Conservation (phyloP, 1,140 invertebrate species). For the Pseudomyrmex gracilis region DNA sequence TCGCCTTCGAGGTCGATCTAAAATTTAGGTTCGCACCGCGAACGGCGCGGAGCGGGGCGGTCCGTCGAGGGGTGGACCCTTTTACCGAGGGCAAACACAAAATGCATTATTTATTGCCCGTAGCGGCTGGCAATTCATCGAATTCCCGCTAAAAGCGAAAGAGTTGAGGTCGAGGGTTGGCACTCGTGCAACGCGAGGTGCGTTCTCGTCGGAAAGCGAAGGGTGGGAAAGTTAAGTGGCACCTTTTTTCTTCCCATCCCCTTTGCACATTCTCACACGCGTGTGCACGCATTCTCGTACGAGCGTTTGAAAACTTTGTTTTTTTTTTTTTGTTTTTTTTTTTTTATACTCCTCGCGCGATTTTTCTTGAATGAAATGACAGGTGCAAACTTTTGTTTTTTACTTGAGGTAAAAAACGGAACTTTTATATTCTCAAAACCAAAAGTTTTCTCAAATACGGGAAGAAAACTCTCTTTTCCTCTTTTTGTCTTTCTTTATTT, state of each 20-base stretch:
- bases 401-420: neutral
- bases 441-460: neutral
- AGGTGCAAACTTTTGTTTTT: neutral
- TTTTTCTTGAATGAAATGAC: neutral
- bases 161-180: conserved; percentile 75
- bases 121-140: conserved; percentile 78
- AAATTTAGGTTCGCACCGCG: conserved; percentile 73
- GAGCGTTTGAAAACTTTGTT: conserved; percentile 34
- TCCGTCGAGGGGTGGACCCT: conserved; percentile 74
- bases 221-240: conserved; percentile 73
- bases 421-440: neutral
- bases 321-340: neutral
- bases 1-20: conserved; percentile 68
- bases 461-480: neutral
- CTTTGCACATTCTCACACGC: conserved; percentile 63
- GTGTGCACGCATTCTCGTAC: conserved; percentile 50
- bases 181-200: conserved; percentile 73
- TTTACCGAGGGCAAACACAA: conserved; percentile 81
- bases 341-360: neutral
- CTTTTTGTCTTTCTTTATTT: neutral
- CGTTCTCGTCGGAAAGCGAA: conserved; percentile 58
- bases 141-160: conserved; percentile 79
- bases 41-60: conserved; percentile 39
- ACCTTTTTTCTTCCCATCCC: conserved; percentile 69
- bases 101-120: conserved; percentile 82